Percentiles rank a stretch among this genome's conserved stretches.
Evolutionary conservation across 1,140 invertebrate genomes (phyloP).

Genomic region (Cyrtorhinus lividipennis): DNA sequence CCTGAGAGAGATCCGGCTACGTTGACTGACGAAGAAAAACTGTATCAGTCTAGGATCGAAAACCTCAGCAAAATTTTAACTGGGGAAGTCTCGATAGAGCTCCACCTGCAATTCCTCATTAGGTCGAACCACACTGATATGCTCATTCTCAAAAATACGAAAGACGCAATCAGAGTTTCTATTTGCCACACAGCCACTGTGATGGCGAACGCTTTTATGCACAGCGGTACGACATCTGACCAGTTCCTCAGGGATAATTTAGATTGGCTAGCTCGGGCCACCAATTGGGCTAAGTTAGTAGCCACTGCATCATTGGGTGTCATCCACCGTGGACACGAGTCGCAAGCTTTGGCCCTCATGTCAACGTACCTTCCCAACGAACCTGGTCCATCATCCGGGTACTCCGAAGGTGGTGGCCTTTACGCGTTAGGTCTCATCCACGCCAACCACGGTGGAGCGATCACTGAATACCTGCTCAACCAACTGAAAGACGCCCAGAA

Average conservation of each 20-base stretch:
- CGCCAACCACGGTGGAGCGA: slow-evolving; percentile 94
- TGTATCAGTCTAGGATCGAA: slow-evolving; percentile 69
- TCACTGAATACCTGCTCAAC: slow-evolving; percentile 87
- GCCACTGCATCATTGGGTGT: slow-evolving; percentile 96
- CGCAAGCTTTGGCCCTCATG: slow-evolving; percentile 85
- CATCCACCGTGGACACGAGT: slow-evolving; percentile 88
- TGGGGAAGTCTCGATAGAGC: slow-evolving; percentile 87
- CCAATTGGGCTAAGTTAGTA: slow-evolving; percentile 98
- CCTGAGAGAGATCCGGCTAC: slow-evolving; percentile 2
- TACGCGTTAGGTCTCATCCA: slow-evolving; percentile 97
- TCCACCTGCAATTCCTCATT: slow-evolving; percentile 95
- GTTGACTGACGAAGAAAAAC: slow-evolving; percentile 60
- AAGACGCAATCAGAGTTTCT: slow-evolving; percentile 92
- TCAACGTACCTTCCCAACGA: slow-evolving; percentile 96
- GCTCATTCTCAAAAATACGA: slow-evolving; percentile 93
- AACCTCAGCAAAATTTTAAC: slow-evolving; percentile 85
- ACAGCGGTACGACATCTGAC: slow-evolving; percentile 89
- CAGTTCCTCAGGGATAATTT: slow-evolving; percentile 92
- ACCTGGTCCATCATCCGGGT: slow-evolving; percentile 81
- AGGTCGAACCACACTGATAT: slow-evolving; percentile 95
- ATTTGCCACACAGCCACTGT: slow-evolving; percentile 98
- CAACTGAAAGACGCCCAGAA: slow-evolving; percentile 91
- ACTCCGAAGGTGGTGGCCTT: slow-evolving; percentile 94
- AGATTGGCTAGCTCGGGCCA: slow-evolving; percentile 94
- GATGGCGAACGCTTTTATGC: slow-evolving; percentile 98